phyloP scores from a whole-genome alignment of 2,797 vertebrate species.

The Sebastes itinus region DNA sequence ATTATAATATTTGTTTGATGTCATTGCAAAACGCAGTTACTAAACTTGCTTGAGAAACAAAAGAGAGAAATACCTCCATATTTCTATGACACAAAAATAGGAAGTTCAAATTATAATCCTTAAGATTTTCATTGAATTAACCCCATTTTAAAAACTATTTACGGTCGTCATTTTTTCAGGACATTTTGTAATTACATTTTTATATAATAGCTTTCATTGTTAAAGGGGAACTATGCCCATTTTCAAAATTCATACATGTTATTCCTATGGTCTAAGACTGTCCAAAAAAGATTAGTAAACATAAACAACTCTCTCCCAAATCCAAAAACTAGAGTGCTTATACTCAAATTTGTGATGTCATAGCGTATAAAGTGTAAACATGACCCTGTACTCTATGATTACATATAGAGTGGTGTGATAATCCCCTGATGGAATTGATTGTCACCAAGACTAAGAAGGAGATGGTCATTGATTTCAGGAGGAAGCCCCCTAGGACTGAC shows the following conservation, averaged over 20 bases:
- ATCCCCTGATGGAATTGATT: background rate
- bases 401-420: background rate
- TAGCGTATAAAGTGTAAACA: background rate
- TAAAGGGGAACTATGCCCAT: background rate
- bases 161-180: background rate
- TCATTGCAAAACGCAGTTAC: background rate
- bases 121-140: background rate
- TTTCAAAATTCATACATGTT: too few species aligned
- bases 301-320: too few species aligned
- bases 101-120: background rate
- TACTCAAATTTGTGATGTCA: too few species aligned
- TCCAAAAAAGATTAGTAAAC: rapidly evolving
- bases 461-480: background rate
- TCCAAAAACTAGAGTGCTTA: too few species aligned
- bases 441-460: background rate
- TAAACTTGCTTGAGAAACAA: background rate
- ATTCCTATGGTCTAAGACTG: too few species aligned
- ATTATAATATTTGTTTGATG: background rate
- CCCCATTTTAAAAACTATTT: background rate
- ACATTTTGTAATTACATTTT: background rate
- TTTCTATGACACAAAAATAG: background rate
- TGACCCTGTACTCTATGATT: background rate
- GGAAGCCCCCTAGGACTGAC: background rate
- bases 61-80: background rate
- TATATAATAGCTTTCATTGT: background rate